Conservation (phyloP, 2,113 vertebrate species). For the Isichthys henryi region DNA sequence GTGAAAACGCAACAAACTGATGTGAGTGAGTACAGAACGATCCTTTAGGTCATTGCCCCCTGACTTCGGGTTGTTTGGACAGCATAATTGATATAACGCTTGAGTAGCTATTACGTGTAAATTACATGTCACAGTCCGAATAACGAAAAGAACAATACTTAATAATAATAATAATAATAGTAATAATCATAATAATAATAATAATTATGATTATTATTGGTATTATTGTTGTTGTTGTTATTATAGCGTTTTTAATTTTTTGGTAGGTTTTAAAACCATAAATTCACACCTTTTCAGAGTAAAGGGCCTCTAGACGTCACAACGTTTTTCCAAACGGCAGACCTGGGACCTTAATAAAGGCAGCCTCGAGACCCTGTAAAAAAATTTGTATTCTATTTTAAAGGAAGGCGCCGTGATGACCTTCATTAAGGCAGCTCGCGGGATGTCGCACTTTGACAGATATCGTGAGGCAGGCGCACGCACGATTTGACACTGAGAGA, state of each 20-base stretch:
- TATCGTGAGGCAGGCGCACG: not conserved
- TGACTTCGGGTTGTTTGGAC: not conserved
- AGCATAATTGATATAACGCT: not conserved
- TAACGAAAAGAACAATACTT: not conserved
- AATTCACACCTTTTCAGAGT: not conserved
- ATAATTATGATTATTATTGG: too few relatives aligned
- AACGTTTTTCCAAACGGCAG: not conserved
- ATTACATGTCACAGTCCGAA: not conserved
- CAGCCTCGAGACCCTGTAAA: not conserved
- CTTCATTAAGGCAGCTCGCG: not conserved
- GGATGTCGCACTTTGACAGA: not conserved
- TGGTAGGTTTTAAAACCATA: not conserved
- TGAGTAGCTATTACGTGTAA: not conserved
- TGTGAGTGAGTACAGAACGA: not conserved
- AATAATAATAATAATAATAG: not conserved
- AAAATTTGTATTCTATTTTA: not conserved
- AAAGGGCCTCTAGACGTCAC: not conserved
- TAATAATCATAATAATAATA: not conserved
- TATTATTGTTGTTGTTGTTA: not conserved
- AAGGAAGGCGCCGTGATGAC: not conserved
- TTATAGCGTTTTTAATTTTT: not conserved
- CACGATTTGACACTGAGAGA: not conserved
- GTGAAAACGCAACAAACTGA: not conserved
- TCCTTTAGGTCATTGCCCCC: not conserved
- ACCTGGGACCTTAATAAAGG: not conserved